phyloP scores from a whole-genome alignment of 2,888 invertebrate genomes.

The Dexiosoma caninum region DNA sequence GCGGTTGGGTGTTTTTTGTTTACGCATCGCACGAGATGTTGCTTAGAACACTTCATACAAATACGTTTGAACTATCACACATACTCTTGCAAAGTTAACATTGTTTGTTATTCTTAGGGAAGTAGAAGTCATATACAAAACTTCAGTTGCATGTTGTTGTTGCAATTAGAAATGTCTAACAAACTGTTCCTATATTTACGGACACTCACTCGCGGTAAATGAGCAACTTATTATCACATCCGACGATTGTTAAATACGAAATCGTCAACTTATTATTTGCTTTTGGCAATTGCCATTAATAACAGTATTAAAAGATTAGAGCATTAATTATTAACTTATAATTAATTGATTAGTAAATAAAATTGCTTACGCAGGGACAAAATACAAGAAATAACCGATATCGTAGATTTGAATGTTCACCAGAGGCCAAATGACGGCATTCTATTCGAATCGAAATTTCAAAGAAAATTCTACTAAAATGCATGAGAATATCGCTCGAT shows the following conservation, averaged over 20 bases:
- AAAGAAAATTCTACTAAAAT: no score
- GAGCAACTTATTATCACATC: not conserved
- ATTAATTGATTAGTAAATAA: no score
- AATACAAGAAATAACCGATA: no score
- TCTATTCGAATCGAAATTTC: no score
- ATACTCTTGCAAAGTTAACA: not conserved
- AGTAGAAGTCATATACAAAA: not conserved
- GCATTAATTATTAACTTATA: no score
- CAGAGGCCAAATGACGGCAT: no score
- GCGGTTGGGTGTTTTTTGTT: not conserved
- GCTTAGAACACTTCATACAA: not conserved
- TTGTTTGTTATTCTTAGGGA: not conserved
- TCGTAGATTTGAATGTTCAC: no score
- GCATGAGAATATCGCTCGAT: no score
- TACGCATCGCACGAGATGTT: no score
- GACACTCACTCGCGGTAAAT: not conserved
- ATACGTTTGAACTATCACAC: not conserved
- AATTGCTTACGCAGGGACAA: no score
- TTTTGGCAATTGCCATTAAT: conserved; percentile 19
- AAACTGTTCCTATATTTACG: not conserved
- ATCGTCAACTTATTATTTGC: not conserved
- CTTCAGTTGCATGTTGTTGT: not conserved
- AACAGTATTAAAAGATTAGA: not conserved
- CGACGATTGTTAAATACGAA: not conserved
- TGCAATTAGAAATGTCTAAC: not conserved